phyloP scores from a whole-genome alignment of 2,888 invertebrate genomes.

The Chymomyza fuscimana region DNA sequence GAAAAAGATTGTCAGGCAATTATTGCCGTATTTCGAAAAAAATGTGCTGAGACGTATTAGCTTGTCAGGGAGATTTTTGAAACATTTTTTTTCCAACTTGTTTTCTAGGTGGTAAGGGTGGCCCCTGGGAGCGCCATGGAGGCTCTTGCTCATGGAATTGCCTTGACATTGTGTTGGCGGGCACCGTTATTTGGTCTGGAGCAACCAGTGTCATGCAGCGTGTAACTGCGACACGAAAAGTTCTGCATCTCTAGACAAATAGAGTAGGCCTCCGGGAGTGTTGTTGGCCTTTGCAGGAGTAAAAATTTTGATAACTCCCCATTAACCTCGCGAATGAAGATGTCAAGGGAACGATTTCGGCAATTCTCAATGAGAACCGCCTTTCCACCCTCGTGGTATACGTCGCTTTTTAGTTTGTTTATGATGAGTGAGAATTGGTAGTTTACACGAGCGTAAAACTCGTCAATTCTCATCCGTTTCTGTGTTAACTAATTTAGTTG shows the following conservation, averaged over 20 bases:
- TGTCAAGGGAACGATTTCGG: too few relatives aligned
- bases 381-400: neutral
- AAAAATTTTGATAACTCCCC: too few relatives aligned
- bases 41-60: too few relatives aligned
- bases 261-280: conserved; percentile 21
- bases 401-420: neutral
- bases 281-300: too few relatives aligned
- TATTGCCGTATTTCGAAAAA: too few relatives aligned
- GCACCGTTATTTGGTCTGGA: neutral
- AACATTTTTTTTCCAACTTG: neutral
- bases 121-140: neutral
- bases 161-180: too few relatives aligned
- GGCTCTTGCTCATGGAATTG: neutral
- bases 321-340: too few relatives aligned
- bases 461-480: neutral
- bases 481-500: conserved; percentile 7
- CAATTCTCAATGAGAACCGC: too few relatives aligned
- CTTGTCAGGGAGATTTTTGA: neutral
- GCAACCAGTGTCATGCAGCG: too few relatives aligned
- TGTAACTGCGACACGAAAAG: neutral
- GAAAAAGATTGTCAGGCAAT: too few relatives aligned
- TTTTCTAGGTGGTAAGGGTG: neutral
- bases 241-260: conserved; percentile 17
- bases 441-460: conserved; percentile 11
- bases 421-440: conserved; percentile 15